Evolutionary conservation across 92 coral and sea anemone genomes (phyloP).

Genomic region (Galaxea fascicularis): DNA sequence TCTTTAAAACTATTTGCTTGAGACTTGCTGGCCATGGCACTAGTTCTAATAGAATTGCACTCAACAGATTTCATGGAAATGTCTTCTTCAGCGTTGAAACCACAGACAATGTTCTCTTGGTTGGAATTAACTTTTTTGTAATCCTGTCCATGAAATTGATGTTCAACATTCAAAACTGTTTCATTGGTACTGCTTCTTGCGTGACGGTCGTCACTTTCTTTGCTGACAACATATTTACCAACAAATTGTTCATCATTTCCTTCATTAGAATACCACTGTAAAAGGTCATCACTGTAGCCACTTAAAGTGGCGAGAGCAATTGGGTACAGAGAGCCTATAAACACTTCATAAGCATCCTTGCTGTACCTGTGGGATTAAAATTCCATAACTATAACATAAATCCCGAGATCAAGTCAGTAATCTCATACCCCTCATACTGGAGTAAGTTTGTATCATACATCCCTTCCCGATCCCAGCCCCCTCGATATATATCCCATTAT

Average conservation of each 20-base stretch:
- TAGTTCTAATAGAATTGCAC: too few species aligned
- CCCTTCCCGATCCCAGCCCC: too few species aligned
- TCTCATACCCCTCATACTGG: too few species aligned
- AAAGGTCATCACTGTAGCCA: slow-evolving; percentile 46
- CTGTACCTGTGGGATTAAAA: slow-evolving; percentile 62
- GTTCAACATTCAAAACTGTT: background rate
- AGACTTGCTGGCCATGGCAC: background rate
- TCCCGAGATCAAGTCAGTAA: background rate
- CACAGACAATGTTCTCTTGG: background rate
- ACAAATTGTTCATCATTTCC: background rate
- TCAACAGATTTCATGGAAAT: background rate
- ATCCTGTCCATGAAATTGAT: background rate
- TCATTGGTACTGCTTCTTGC: background rate
- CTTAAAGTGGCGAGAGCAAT: slow-evolving; percentile 58
- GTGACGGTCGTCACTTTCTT: slow-evolving; percentile 4
- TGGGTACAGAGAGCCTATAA: slow-evolving; percentile 73
- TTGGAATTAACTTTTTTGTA: background rate
- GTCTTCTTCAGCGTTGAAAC: background rate
- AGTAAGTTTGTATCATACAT: too few species aligned
- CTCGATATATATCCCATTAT: too few species aligned
- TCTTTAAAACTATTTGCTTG: background rate
- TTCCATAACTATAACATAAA: background rate
- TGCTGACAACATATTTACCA: background rate
- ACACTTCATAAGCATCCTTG: slow-evolving; percentile 75
- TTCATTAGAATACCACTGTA: slow-evolving; percentile 37